Evolutionary conservation across 2,888 invertebrate species (phyloP).

Genomic region (Prosopocoilus inquinatus): DNA sequence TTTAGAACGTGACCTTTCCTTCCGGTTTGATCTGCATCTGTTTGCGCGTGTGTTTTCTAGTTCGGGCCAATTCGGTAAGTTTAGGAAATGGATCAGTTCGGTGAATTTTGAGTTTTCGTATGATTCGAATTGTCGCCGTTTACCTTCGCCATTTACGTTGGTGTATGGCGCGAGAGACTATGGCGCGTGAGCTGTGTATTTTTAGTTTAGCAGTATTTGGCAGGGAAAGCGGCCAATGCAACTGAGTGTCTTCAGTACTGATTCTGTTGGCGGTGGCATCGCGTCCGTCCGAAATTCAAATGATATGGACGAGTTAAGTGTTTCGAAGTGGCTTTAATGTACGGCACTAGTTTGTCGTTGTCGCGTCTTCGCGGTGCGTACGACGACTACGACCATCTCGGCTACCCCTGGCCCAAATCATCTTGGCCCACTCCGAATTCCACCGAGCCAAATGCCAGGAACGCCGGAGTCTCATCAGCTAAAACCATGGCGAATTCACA

Average conservation of each 20-base stretch:
- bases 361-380: conserved; percentile 43
- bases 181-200: conserved; percentile 51
- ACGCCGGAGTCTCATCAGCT: neutral
- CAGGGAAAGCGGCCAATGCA: conserved; percentile 47
- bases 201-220: conserved; percentile 69
- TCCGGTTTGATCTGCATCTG: too few relatives aligned
- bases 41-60: too few relatives aligned
- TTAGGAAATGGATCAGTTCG: too few relatives aligned
- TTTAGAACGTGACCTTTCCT: too few relatives aligned
- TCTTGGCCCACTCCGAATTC: conserved; percentile 24
- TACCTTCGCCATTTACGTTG: too few relatives aligned
- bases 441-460: conserved; percentile 25
- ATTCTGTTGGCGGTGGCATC: conserved; percentile 37
- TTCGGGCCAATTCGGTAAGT: too few relatives aligned
- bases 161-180: conserved; percentile 28
- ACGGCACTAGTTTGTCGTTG: conserved; percentile 36
- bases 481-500: conserved; percentile 42
- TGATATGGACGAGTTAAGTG: conserved; percentile 19
- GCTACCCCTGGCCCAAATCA: conserved; percentile 28
- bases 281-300: conserved; percentile 25
- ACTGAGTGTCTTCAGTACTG: conserved; percentile 36
- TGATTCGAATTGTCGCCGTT: too few relatives aligned
- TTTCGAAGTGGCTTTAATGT: conserved; percentile 23
- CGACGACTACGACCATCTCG: conserved; percentile 36
- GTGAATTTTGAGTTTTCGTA: too few relatives aligned